A percentile compares a stretch with the other conserved stretches of the same genome.
phyloP scores from a whole-genome alignment of 1,140 invertebrate genomes.

The Heliconius hewitsoni region DNA sequence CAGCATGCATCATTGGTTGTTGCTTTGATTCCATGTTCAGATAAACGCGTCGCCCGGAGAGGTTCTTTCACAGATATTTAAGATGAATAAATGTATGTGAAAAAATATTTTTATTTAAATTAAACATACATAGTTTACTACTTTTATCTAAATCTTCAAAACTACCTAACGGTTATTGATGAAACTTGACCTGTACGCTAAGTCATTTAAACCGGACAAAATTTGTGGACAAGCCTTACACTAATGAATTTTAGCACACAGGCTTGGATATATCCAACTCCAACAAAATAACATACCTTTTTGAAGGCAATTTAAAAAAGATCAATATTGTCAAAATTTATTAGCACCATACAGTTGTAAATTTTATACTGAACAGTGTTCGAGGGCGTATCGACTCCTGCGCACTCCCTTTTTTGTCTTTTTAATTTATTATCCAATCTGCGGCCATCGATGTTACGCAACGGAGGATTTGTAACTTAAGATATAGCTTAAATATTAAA shows the following conservation, averaged over 20 bases:
- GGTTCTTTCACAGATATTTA: neutral
- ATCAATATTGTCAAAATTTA: neutral
- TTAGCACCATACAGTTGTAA: conserved; percentile 38
- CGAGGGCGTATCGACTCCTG: conserved; percentile 41
- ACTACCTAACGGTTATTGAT: no score
- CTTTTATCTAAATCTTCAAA: no score
- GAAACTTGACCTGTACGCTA: no score
- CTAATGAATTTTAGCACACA: no score
- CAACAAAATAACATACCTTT: no score
- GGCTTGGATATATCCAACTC: no score
- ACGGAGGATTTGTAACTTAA: neutral
- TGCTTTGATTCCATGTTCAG: neutral
- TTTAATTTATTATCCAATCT: conserved; percentile 59
- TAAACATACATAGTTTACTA: no score
- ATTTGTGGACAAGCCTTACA: no score
- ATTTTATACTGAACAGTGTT: conserved; percentile 56
- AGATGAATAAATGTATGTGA: no score
- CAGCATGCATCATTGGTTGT: neutral
- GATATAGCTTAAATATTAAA: neutral
- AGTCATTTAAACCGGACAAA: no score
- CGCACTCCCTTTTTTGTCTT: conserved; percentile 51
- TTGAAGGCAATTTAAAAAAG: neutral
- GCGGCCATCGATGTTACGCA: neutral
- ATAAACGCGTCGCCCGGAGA: neutral
- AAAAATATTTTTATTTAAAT: no score